Evolutionary conservation across 2,113 vertebrate genomes (phyloP).

Genomic region (Cranoglanis bouderius): DNA sequence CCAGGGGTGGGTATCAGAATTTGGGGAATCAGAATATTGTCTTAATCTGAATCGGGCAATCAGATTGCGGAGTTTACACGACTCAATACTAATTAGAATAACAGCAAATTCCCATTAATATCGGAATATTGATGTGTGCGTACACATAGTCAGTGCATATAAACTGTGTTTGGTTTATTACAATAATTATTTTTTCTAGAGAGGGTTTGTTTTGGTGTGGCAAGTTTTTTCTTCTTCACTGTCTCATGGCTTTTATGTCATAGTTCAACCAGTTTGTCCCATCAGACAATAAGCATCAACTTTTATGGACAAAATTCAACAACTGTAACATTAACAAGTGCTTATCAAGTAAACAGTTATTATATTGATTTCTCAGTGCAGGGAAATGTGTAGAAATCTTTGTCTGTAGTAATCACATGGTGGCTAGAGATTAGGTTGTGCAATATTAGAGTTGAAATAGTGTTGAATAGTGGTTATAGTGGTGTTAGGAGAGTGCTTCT

Average conservation of each 20-base stretch:
- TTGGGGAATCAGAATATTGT: no score
- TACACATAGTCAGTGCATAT: no score
- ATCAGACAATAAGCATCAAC: background rate
- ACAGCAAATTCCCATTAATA: no score
- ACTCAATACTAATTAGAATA: no score
- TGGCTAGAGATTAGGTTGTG: background rate
- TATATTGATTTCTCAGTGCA: background rate
- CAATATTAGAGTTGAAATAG: background rate
- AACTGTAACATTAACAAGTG: background rate
- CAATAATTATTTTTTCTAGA: no score
- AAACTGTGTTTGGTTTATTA: no score
- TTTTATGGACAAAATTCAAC: background rate
- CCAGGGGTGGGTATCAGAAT: no score
- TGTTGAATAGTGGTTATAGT: constrained; percentile 16
- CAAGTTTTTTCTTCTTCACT: no score
- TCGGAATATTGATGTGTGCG: no score
- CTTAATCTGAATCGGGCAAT: no score
- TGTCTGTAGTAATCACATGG: background rate
- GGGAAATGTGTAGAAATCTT: background rate
- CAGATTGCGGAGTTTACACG: no score
- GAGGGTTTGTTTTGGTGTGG: no score
- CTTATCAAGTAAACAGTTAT: background rate
- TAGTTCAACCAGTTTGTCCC: background rate
- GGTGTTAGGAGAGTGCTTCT: constrained; percentile 22
- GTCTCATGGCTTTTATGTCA: background rate